These are phyloP conservation scores for Drosophila rufa DNA, from an alignment of 1,140 invertebrate genomes.

Conservation along the genomic window DNA sequence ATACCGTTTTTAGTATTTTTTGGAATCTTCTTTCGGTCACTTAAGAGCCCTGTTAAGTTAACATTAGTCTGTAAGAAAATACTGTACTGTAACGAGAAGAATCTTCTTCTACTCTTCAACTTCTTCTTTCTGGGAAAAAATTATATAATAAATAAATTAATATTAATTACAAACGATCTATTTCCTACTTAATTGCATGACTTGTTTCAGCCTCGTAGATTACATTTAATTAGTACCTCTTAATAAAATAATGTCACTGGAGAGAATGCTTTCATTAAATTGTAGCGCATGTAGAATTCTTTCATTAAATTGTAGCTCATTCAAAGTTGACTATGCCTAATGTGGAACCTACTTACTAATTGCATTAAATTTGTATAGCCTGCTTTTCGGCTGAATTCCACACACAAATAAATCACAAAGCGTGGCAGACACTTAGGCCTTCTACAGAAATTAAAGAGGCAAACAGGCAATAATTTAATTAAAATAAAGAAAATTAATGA, in stretches of 20 bases:
- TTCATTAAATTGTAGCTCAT: slow-evolving; percentile 6
- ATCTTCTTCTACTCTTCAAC: too few species aligned
- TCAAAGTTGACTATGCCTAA: background rate
- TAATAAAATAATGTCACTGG: too few species aligned
- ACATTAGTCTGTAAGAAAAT: background rate
- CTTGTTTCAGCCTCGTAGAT: too few species aligned
- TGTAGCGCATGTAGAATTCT: slow-evolving; percentile 4
- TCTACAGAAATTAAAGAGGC: background rate
- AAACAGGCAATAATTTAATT: background rate
- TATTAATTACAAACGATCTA: too few species aligned
- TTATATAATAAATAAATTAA: too few species aligned
- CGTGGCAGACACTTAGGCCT: background rate
- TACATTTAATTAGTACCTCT: too few species aligned
- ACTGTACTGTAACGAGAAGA: too few species aligned
- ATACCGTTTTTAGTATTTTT: too few species aligned
- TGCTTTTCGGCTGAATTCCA: slow-evolving; percentile 12
- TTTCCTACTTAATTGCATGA: too few species aligned
- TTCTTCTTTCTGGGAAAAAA: too few species aligned
- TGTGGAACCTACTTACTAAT: background rate
- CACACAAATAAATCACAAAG: background rate
- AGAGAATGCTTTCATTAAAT: background rate
- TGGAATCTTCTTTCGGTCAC: too few species aligned
- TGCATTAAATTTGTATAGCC: background rate
- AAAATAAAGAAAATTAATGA: too few species aligned
- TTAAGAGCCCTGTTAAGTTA: background rate